Conservation (phyloP, 2,888 invertebrate genomes). For the Sesamia inferens region DNA sequence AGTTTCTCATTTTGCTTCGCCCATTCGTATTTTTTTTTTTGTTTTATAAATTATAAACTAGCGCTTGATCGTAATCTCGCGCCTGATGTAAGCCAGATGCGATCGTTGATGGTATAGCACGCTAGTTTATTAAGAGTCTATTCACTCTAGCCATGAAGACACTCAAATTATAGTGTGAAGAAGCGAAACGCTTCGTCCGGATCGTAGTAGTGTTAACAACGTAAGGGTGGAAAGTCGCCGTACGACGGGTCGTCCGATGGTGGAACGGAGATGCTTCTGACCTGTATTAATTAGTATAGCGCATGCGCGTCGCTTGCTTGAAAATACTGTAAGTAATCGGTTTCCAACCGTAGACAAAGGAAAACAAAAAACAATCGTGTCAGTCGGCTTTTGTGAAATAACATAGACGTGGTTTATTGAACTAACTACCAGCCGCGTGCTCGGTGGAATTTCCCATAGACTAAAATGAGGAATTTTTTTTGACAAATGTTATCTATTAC, state of each 20-base stretch:
- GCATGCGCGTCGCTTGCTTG: background rate
- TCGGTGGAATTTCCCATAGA: background rate
- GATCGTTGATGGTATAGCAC: too few relatives aligned
- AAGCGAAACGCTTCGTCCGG: too few relatives aligned
- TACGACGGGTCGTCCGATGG: too few relatives aligned
- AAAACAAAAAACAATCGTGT: constrained; percentile 6
- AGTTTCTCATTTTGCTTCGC: background rate
- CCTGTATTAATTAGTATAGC: background rate
- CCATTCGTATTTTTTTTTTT: background rate
- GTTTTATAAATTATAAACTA: too few relatives aligned
- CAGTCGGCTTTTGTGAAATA: background rate
- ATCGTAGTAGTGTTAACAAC: too few relatives aligned
- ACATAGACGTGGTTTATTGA: background rate
- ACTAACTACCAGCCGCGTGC: background rate
- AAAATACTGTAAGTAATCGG: background rate
- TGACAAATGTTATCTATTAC: background rate
- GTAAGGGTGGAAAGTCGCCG: too few relatives aligned
- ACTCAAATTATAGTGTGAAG: too few relatives aligned
- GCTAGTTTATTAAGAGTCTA: too few relatives aligned
- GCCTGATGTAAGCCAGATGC: too few relatives aligned
- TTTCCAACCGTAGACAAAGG: background rate
- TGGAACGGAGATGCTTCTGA: too few relatives aligned
- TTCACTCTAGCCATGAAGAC: too few relatives aligned
- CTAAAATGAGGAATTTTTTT: background rate
- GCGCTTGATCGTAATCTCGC: too few relatives aligned